Evolutionary conservation across 1,140 invertebrate species (phyloP).

Genomic region (Triops cancriformis): DNA sequence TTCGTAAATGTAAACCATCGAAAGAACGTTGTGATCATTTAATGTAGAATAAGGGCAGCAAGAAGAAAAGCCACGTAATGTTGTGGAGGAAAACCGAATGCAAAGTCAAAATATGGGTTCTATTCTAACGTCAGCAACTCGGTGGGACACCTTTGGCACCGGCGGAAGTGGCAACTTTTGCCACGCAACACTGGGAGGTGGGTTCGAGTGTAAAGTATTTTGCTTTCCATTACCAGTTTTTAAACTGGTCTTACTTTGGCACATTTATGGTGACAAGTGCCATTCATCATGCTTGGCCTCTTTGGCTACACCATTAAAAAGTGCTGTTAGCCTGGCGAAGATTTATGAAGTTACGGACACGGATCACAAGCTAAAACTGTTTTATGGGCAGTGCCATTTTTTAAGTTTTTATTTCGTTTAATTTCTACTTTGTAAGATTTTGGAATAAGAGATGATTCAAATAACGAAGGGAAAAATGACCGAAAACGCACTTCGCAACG

Average conservation of each 20-base stretch:
- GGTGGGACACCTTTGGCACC: neutral
- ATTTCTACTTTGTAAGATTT: too few relatives aligned
- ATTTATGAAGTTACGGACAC: constrained; percentile 1
- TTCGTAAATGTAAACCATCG: too few relatives aligned
- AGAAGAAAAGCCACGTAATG: too few relatives aligned
- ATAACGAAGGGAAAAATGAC: too few relatives aligned
- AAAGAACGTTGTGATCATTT: too few relatives aligned
- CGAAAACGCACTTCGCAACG: too few relatives aligned
- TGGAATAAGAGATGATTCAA: too few relatives aligned
- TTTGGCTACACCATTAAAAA: neutral
- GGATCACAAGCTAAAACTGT: neutral
- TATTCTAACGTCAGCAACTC: constrained; percentile 13
- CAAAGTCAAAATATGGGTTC: neutral
- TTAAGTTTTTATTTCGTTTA: too few relatives aligned
- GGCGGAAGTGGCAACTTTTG: constrained; percentile 9
- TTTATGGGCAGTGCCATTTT: too few relatives aligned
- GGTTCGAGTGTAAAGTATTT: neutral
- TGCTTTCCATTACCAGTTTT: neutral
- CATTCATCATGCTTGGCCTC: neutral
- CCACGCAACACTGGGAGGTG: constrained; percentile 8
- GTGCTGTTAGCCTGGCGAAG: neutral
- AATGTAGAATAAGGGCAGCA: too few relatives aligned
- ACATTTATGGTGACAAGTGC: constrained; percentile 1
- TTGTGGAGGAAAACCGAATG: neutral
- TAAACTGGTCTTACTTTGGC: neutral